Percentiles rank a stretch among this genome's conserved stretches.
Conservation (phyloP, 2,888 invertebrate species). For the Tenthredo scrophulariae region DNA sequence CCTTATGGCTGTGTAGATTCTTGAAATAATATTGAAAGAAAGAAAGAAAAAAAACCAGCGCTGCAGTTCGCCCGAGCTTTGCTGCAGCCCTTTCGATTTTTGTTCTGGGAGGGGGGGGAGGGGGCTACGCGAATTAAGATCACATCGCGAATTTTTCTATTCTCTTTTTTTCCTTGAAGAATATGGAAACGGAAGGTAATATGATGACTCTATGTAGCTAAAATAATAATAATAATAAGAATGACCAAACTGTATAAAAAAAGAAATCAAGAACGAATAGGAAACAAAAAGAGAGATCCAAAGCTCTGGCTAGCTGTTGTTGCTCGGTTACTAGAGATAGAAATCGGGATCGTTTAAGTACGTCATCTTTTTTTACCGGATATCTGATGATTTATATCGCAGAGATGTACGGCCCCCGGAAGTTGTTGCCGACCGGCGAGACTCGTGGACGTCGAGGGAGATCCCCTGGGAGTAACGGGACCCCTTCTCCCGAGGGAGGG, state of each 20-base stretch:
- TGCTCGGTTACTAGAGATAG: neutral
- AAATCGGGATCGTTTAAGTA: neutral
- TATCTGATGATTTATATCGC: conserved; percentile 73
- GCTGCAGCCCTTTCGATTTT: conserved; percentile 58
- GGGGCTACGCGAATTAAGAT: neutral
- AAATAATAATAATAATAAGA: neutral
- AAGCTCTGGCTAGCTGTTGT: conserved; percentile 71
- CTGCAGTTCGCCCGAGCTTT: conserved; percentile 72
- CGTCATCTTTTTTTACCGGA: conserved; percentile 64
- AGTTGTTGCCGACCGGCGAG: conserved; percentile 75
- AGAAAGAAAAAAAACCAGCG: neutral
- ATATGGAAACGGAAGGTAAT: neutral
- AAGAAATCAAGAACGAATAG: conserved; percentile 1
- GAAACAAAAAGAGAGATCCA: conserved; percentile 52
- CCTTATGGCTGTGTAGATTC: neutral
- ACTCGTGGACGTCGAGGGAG: conserved; percentile 76
- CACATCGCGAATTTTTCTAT: neutral
- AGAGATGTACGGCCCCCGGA: conserved; percentile 70
- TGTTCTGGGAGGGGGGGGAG: neutral
- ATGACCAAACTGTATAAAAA: neutral
- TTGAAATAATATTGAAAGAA: neutral
- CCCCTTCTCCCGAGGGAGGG: conserved; percentile 78
- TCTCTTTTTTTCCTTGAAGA: neutral
- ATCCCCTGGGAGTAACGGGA: conserved; percentile 76
- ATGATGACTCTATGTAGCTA: conserved; percentile 52